These are phyloP conservation scores for Blera fallax DNA, from an alignment of 2,888 invertebrate species.

Conservation along the genomic window DNA sequence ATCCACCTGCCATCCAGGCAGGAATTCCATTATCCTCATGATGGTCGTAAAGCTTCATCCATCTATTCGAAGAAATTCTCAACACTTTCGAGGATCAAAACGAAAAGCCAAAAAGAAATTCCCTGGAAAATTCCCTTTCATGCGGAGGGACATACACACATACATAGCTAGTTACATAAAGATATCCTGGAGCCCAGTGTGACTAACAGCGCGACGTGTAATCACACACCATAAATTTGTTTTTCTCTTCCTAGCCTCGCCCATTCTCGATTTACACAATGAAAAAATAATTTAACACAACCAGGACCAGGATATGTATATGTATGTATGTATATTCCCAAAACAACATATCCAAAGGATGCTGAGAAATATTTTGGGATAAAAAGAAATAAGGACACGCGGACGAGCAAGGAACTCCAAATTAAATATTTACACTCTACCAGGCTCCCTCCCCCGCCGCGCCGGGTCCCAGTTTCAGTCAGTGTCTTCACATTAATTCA, in stretches of 20 bases:
- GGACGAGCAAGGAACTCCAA: constrained; percentile 44
- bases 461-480: not conserved
- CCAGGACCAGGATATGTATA: constrained; percentile 45
- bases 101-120: constrained; percentile 32
- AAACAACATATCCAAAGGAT: constrained; percentile 52
- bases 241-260: constrained; percentile 8
- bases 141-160: not conserved
- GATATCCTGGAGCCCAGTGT: constrained; percentile 46
- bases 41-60: constrained; percentile 66
- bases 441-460: not conserved
- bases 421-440: constrained; percentile 70
- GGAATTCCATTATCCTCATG: constrained; percentile 58
- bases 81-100: constrained; percentile 36
- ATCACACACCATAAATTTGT: constrained; percentile 70
- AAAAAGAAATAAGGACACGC: constrained; percentile 31
- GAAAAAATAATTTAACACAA: constrained; percentile 71
- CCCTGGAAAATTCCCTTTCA: constrained; percentile 40
- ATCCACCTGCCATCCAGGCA: constrained; percentile 53
- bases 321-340: too few species aligned
- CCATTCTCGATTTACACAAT: constrained; percentile 66
- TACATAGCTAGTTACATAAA: too few species aligned
- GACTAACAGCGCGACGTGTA: constrained; percentile 64
- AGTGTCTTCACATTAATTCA: constrained; percentile 47
- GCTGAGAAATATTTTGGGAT: constrained; percentile 5
- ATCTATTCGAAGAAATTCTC: constrained; percentile 37